Conservation (phyloP, 2,888 invertebrate genomes). For the Fragum whitleyi region DNA sequence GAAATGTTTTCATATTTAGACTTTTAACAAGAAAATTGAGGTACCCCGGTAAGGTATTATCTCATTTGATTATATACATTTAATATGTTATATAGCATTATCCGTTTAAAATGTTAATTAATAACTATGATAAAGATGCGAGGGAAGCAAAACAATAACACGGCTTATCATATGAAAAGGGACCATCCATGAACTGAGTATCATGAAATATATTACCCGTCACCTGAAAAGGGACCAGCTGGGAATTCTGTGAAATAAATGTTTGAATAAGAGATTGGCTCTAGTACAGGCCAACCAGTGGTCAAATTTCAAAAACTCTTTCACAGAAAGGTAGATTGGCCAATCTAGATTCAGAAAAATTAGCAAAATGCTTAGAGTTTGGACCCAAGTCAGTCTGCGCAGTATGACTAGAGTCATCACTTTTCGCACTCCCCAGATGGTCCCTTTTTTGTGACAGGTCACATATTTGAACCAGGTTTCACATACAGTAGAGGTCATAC, state of each 20-base stretch:
- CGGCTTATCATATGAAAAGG: not conserved
- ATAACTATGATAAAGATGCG: not conserved
- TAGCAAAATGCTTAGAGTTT: too few species aligned
- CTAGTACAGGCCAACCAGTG: too few species aligned
- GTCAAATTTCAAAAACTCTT: too few species aligned
- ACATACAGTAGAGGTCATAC: not conserved
- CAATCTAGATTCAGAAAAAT: too few species aligned
- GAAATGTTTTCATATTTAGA: not conserved
- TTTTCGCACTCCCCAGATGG: not conserved
- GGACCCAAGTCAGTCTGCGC: too few species aligned
- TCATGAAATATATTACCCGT: too few species aligned
- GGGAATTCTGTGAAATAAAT: too few species aligned
- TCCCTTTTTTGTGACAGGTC: not conserved
- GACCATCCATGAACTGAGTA: not conserved
- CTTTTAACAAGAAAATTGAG: not conserved
- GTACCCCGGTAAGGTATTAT: not conserved
- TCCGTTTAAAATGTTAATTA: not conserved
- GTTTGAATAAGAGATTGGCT: too few species aligned
- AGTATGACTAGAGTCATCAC: not conserved
- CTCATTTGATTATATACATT: constrained; percentile 1
- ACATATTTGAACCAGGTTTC: not conserved
- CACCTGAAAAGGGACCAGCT: too few species aligned
- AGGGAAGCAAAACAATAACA: not conserved
- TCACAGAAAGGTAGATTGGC: too few species aligned
- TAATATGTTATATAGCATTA: not conserved